These are phyloP conservation scores for Choloepus didactylus DNA, from an alignment of 2,797 vertebrate species.

Conservation along the genomic window DNA sequence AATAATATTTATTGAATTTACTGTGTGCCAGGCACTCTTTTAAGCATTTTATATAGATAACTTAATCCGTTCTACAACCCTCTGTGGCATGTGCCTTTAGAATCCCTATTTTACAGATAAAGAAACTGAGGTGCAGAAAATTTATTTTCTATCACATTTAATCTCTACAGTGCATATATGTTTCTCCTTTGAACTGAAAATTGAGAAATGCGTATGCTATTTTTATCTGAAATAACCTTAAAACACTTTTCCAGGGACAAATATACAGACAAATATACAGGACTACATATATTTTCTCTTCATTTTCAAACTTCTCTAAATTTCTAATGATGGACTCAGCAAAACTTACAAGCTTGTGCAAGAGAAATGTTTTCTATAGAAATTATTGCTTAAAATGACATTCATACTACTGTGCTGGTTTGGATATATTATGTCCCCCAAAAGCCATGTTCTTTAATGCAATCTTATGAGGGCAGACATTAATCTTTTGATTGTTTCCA, in stretches of 20 bases:
- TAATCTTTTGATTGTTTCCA: too few relatives aligned
- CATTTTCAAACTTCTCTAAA: slow-evolving; percentile 3
- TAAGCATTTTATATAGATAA: not conserved
- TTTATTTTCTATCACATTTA: slow-evolving; percentile 2
- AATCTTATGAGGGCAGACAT: too few relatives aligned
- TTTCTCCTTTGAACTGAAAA: not conserved
- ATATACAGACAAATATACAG: not conserved
- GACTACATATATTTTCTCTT: not conserved
- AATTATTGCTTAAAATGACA: not conserved
- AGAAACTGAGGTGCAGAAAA: not conserved
- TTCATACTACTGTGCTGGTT: not conserved
- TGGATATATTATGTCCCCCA: too few relatives aligned
- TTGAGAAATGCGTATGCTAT: not conserved
- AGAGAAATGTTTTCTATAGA: not conserved
- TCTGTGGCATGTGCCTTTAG: not conserved
- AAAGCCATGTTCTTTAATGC: too few relatives aligned
- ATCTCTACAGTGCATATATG: not conserved
- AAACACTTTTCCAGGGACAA: not conserved
- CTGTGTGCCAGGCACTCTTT: not conserved
- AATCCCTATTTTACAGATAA: slow-evolving; percentile 8
- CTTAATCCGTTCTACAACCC: not conserved
- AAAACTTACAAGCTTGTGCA: not conserved
- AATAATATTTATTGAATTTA: not conserved
- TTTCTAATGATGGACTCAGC: not conserved
- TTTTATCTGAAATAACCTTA: not conserved